Base-by-base conservation (phyloP, 2,113 vertebrate genomes). In the Hyla sarda region DNA sequence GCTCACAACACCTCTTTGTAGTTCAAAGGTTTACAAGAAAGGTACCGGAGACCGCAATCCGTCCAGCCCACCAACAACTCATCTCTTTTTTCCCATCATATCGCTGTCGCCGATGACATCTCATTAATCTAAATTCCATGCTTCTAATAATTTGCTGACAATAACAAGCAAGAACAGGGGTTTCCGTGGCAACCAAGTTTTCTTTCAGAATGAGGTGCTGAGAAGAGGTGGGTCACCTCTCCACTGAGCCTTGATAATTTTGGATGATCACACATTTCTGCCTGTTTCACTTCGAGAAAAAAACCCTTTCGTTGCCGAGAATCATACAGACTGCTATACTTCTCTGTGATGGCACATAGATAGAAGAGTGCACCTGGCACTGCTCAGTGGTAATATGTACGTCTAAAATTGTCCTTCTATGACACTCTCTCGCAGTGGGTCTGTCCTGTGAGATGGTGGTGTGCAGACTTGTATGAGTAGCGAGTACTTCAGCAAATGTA, bases 151-250 rank as follows among this genome's bases (percentile, higher is more conserved):
- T 86, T 80, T 81, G 65, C 84, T 73, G 77, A 78, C 28, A 81
- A 73, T 81, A 81, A 81, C 67, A 41, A 81, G 74, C 65, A 47
- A 37, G 76, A 47, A 58, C 23, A 28, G 65, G 62, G 65, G 84
- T 86, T 86, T 80, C 84, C 77, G n/a, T 81, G 77, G 84, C 65
- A 71, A 86, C 84, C 50, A 72, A 86, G 84, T 86, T 86, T 86
- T 81, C 77, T 58, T 25, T 58, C 58, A 48, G 65, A 86, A 71
- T 16, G 67, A 58, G 77, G 76, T 81, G 65, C 32, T 5, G 76
- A 78, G 84, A 73, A 72, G 62, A 48, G 77, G 72, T 81, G 77
- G 84, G 32, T 86, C 76, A 81, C 65, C 77, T 86, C 65, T 72
- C 14, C 16, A 34, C 32, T 45, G 76, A 81, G 50, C 16, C 52